Base-by-base conservation (phyloP, 2,888 invertebrate species). In the Drosophila quinaria region DNA sequence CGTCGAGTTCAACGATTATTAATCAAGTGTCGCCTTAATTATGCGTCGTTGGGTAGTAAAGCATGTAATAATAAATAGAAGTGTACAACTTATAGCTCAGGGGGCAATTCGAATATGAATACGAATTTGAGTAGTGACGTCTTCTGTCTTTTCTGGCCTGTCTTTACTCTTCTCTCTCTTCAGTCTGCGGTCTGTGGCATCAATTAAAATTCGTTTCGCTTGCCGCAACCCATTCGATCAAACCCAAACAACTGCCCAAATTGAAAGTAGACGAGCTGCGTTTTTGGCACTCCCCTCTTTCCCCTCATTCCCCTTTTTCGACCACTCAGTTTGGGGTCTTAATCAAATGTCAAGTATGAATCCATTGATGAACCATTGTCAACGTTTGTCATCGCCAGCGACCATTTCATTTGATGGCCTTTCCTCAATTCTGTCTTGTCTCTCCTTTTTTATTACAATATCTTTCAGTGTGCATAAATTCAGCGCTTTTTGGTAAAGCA, bases 311-410 rank as follows among this genome's bases (percentile, higher is more conserved):
- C 37, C 11, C 15, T 37, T 13, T 1, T 35, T 35, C 17, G 29
- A 1, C n/a, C 19, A 31, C 39, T 22, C 15, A 4, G 39, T 60
- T 47, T 29, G 31, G 44, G 35, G 15, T 49, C 67, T 81, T 85
- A 84, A 90, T 81, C 75, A 77, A 85, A 90, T 89, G 81, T 90
- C 90, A 91, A 91, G 89, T 86, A 76, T 86, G 81, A 89, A 86
- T 91, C 90, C 78, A 91, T 90, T 90, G 87, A 87, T 80, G 84
- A 84, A 77, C 50, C 51, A 60, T 61, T 29, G 60, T 60, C 60
- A 60, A 60, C 47, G 41, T 39, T 56, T 73, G 77, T 69, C 84
- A 62, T 15, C 41, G 49, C 49, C 19, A 33, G 56, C 67, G 41
- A 65, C 63, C 64, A 70, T 70, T 74, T 72, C 67, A 63, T 73